Evolutionary conservation across 1,140 invertebrate genomes (phyloP), one percentile per base, ranked within the genome.

Genomic region (Lasaia peninsularis): DNA sequence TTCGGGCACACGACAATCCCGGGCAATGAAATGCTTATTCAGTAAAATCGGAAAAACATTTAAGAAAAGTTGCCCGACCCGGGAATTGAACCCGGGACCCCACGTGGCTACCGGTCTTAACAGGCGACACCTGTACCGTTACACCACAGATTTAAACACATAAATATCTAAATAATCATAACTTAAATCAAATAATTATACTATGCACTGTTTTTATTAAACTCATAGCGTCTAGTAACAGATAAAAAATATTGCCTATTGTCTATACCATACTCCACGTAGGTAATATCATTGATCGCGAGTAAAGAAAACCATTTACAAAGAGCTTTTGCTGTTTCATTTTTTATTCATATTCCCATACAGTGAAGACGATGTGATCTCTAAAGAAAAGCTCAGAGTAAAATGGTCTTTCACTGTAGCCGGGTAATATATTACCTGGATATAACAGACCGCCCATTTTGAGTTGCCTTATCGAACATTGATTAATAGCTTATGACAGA

Each of bases 401-500:
- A 55, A 56, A 24, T 73, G 75, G 76, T 60, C 57, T 66, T 73
- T 48, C 44, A 48, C 44, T 48, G 54, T 67, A 65, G 60, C 60
- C 65, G 71, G 72, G 74, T 74, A 64, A 78, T 78, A 83, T 78
- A 85, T 85, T 75, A 84, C 74, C 71, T 72, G 71, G 62, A 51
- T 75, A 71, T 69, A 77, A 74, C 71, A 73, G 80, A 77, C 75
- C 75, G 75, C 80, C 80, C 78, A 79, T 80, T 79, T 65, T 65
- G 75, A 80, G 61, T 69, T 67, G 65, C 60, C 68, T 84, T 86
- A 86, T 86, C 80, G 75, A 84, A 82, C 66, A 75, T 84, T 86
- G 83, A 86, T 83, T 85, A 79, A 86, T 86, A 81, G 83, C 69
- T 68, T 73, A 69, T 75, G 81, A 79, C 70, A 77, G 73, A 75